phyloP scores from a whole-genome alignment of 2,113 vertebrate genomes.

The Ciconia maguari region DNA sequence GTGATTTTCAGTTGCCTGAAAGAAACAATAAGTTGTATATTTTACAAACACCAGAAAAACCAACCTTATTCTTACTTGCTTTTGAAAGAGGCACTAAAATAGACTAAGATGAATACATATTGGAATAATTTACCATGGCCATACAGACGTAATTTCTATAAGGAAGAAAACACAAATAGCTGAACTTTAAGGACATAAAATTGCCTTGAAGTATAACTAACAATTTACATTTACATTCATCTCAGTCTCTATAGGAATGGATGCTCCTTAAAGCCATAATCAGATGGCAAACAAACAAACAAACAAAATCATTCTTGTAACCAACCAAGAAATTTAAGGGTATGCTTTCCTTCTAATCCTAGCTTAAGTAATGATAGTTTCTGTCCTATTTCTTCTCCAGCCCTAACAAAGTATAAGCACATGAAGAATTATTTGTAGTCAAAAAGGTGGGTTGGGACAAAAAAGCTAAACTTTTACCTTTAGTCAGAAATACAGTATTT shows the following conservation, averaged over 20 bases:
- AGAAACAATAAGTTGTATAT: constrained; percentile 24
- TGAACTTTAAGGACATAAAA: constrained; percentile 33
- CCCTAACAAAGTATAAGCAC: background rate
- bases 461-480: background rate
- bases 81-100: constrained; percentile 14
- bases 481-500: background rate
- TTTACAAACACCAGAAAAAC: constrained; percentile 22
- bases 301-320: background rate
- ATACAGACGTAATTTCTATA: constrained; percentile 17
- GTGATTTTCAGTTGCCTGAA: constrained; percentile 31
- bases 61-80: constrained; percentile 2
- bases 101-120: background rate
- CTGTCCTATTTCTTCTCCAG: background rate
- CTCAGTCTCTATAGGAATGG: background rate
- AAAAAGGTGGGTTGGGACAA: background rate
- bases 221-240: background rate
- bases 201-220: constrained; percentile 11
- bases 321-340: background rate
- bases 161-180: constrained; percentile 12
- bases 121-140: constrained; percentile 7
- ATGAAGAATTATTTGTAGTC: background rate
- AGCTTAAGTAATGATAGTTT: background rate
- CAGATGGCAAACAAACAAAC: background rate
- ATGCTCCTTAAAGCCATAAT: background rate
- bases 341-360: background rate